These are phyloP conservation scores for Stegophylla sp. DNA, from an alignment of 2,888 invertebrate genomes.

Conservation along the genomic window DNA sequence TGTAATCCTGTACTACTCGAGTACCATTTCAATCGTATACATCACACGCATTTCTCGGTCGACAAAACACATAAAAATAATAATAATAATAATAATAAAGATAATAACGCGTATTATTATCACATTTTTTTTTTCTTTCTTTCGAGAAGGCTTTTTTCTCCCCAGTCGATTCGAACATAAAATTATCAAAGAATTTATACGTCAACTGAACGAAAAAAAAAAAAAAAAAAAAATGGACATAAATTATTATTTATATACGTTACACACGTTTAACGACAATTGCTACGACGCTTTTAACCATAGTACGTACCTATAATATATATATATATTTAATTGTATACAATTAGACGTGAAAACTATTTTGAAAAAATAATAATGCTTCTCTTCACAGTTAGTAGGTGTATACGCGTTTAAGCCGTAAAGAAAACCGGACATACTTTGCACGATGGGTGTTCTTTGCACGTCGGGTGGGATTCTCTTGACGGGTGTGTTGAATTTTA, in stretches of 20 bases:
- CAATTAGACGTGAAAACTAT: constrained; percentile 18
- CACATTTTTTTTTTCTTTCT: not conserved
- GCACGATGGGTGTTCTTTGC: no score
- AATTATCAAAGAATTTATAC: constrained; percentile 23
- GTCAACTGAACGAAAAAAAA: not conserved
- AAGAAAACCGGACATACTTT: constrained; percentile 9
- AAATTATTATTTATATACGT: no score
- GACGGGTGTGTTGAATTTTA: constrained; percentile 16
- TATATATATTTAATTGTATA: constrained; percentile 1
- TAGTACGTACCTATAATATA: no score
- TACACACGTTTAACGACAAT: constrained; percentile 10
- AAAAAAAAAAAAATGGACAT: constrained; percentile 4
- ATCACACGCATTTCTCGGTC: constrained; percentile 1
- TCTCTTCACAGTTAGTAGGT: no score
- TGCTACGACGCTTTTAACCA: not conserved
- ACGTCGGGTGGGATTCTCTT: not conserved
- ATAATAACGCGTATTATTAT: not conserved
- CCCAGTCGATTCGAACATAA: not conserved
- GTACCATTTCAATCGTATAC: not conserved
- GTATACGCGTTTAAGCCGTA: not conserved
- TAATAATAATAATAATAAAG: not conserved
- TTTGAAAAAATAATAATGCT: not conserved
- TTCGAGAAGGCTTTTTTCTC: constrained; percentile 2
- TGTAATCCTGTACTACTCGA: not conserved
- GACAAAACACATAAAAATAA: constrained; percentile 19